Evolutionary conservation across 2,797 vertebrate genomes (phyloP).

Genomic region (Molothrus ater): DNA sequence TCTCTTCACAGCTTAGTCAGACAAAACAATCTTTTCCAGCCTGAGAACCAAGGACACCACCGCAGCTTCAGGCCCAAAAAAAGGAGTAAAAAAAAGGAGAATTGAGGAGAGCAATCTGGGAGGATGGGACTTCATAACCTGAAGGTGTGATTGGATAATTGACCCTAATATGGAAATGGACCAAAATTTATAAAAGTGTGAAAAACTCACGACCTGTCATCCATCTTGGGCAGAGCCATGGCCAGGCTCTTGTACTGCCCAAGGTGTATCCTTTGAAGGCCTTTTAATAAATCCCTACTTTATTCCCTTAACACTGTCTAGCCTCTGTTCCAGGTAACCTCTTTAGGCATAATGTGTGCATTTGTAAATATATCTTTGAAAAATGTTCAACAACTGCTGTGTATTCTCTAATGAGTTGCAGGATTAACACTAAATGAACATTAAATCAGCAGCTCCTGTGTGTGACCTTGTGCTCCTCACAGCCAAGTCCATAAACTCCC

Average conservation of each 20-base stretch:
- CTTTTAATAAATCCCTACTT: background rate
- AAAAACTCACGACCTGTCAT: fast-evolving
- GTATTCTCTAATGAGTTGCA: background rate
- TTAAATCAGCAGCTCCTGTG: background rate
- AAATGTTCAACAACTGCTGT: background rate
- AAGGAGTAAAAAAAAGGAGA: background rate
- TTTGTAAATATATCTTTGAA: background rate
- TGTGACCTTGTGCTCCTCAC: background rate
- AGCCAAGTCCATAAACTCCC: background rate
- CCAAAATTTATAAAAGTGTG: background rate
- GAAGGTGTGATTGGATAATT: background rate
- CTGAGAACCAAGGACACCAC: background rate
- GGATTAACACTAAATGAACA: background rate
- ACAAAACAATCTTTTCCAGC: background rate
- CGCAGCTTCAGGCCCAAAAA: background rate
- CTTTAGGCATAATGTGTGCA: background rate
- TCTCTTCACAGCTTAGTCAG: background rate
- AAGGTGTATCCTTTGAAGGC: background rate
- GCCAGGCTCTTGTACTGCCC: background rate
- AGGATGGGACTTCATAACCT: background rate
- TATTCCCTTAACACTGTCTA: background rate
- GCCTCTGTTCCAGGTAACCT: background rate
- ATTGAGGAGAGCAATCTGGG: background rate
- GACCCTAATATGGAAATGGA: background rate
- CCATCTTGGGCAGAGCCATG: background rate